Evolutionary conservation across 2,113 vertebrate genomes (phyloP).

Genomic region (Ochotona princeps): DNA sequence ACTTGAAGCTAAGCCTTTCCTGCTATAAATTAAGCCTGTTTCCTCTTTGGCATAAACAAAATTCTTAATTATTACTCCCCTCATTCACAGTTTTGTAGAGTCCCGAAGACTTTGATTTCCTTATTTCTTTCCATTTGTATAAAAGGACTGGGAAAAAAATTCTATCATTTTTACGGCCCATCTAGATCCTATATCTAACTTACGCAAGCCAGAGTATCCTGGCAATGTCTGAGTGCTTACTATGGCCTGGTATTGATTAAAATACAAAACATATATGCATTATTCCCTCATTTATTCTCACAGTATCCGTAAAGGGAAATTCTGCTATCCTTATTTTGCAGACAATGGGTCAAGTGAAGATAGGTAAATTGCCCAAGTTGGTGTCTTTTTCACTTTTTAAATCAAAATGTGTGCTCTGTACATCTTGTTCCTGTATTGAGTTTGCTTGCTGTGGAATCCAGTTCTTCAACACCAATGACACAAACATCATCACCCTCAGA

Average conservation of each 20-base stretch:
- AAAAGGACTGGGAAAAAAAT: slow-evolving; percentile 4
- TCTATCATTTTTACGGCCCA: neutral
- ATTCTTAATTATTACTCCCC: neutral
- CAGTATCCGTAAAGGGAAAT: neutral
- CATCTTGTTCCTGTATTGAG: rapidly evolving
- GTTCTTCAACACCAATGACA: neutral
- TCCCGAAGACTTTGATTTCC: neutral
- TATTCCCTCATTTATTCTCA: neutral
- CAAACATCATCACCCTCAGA: neutral
- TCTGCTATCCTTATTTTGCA: neutral
- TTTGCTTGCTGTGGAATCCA: neutral
- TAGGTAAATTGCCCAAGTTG: neutral
- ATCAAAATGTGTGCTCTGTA: neutral
- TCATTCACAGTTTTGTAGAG: neutral
- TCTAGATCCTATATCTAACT: neutral
- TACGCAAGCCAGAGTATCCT: neutral
- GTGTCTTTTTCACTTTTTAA: neutral
- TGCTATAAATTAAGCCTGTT: slow-evolving; percentile 37
- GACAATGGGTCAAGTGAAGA: neutral
- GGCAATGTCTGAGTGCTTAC: neutral
- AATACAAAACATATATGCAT: neutral
- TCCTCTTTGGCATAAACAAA: slow-evolving; percentile 42
- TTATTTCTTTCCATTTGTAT: neutral
- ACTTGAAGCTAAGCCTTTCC: slow-evolving; percentile 1
- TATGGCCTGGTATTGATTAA: neutral